Evolutionary conservation across 2,113 vertebrate genomes (phyloP).

Genomic region (Mola mola): DNA sequence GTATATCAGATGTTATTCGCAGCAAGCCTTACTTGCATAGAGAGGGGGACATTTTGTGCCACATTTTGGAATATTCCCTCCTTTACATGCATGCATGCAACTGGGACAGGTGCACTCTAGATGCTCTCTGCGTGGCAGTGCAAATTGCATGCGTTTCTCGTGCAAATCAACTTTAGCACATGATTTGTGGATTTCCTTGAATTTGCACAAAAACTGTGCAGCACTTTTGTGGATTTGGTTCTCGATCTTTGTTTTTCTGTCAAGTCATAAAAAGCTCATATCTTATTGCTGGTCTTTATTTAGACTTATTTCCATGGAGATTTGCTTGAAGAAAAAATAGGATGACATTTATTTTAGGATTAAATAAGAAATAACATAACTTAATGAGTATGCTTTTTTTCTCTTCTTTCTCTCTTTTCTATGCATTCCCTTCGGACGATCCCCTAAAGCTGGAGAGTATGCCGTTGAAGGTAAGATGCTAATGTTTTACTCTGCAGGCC

Average conservation of each 20-base stretch:
- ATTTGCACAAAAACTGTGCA: too few relatives aligned
- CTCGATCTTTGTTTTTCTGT: neutral
- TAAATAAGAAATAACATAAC: neutral
- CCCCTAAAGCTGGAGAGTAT: slow-evolving; percentile 76
- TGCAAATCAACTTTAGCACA: too few relatives aligned
- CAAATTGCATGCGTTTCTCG: too few relatives aligned
- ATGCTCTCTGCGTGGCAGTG: too few relatives aligned
- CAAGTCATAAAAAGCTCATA: neutral
- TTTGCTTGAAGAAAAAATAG: slow-evolving; percentile 9
- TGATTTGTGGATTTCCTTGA: too few relatives aligned
- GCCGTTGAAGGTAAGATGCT: slow-evolving; percentile 82
- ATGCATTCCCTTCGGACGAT: slow-evolving; percentile 20
- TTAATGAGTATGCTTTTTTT: slow-evolving; percentile 33
- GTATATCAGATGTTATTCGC: too few relatives aligned
- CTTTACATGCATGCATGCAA: too few relatives aligned
- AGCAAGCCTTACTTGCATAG: too few relatives aligned
- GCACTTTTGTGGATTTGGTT: too few relatives aligned
- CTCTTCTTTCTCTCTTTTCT: slow-evolving; percentile 25
- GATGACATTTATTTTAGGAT: slow-evolving; percentile 2
- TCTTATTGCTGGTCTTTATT: neutral
- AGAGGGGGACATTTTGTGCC: too few relatives aligned
- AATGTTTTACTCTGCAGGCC: slow-evolving; percentile 46
- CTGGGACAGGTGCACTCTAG: too few relatives aligned
- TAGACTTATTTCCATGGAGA: slow-evolving; percentile 6
- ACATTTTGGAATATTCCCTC: too few relatives aligned